Conservation (phyloP, 1,140 invertebrate species). For the Diachasma alloeum region DNA sequence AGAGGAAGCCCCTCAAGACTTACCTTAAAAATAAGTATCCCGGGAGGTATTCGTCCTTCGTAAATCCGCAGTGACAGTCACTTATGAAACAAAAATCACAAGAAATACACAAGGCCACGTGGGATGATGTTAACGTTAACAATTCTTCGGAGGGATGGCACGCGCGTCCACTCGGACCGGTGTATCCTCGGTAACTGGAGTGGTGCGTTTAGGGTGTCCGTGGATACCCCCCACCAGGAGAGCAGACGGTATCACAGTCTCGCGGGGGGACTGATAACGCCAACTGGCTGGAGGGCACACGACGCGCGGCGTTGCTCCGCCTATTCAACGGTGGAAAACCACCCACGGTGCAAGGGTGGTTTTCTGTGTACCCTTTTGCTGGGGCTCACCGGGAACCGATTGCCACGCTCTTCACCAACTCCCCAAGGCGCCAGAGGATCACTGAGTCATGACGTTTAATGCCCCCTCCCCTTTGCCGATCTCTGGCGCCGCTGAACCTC, state of each 20-base stretch:
- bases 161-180: conserved; percentile 19
- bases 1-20: not conserved
- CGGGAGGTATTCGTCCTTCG: not conserved
- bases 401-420: not conserved
- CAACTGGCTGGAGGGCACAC: conserved; percentile 29
- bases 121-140: not conserved
- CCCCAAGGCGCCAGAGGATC: not conserved
- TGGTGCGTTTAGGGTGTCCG: conserved; percentile 31
- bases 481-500: not conserved
- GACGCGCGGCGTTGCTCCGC: conserved; percentile 60
- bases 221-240: conserved; percentile 45
- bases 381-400: not conserved
- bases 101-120: not conserved
- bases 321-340: conserved; percentile 44
- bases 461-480: not conserved
- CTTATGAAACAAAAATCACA: not conserved
- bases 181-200: conserved; percentile 54
- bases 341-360: conserved; percentile 22
- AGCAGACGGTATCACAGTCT: conserved; percentile 16
- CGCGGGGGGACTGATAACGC: conserved; percentile 44
- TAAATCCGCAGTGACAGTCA: not conserved
- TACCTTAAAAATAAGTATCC: not conserved
- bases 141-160: not conserved
- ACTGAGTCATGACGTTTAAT: not conserved
- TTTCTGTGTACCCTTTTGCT: not conserved